These are phyloP conservation scores for Muscidifurax raptorellus DNA, from an alignment of 1,140 invertebrate genomes.

Conservation along the genomic window DNA sequence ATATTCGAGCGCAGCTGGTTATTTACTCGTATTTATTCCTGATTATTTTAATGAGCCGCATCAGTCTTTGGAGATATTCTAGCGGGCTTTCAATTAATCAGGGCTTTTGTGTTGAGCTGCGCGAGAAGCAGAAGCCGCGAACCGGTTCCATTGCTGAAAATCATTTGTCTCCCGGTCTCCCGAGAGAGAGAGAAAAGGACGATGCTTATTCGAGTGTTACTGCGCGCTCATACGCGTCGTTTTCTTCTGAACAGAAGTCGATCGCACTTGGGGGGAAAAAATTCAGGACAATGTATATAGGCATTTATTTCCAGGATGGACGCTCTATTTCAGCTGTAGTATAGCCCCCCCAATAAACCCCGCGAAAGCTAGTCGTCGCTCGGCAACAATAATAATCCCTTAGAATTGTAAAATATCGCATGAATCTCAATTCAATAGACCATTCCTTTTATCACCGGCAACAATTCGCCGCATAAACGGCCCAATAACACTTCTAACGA, in stretches of 20 bases:
- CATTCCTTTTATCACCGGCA: background rate
- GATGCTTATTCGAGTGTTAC: too few relatives aligned
- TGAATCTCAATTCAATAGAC: constrained; percentile 12
- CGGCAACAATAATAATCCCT: background rate
- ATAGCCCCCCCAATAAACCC: too few relatives aligned
- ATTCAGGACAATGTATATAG: too few relatives aligned
- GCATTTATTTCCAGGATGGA: too few relatives aligned
- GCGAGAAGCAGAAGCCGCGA: background rate
- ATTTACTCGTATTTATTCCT: constrained; percentile 1
- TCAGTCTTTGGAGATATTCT: constrained; percentile 20
- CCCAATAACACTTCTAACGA: background rate
- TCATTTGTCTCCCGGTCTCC: constrained; percentile 4
- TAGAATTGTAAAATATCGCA: background rate
- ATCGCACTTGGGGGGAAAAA: too few relatives aligned
- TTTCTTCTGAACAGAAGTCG: background rate
- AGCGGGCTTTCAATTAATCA: constrained; percentile 31
- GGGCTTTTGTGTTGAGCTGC: background rate
- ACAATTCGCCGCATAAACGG: background rate
- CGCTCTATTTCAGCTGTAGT: too few relatives aligned
- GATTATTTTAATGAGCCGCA: constrained; percentile 28
- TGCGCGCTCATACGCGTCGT: too few relatives aligned
- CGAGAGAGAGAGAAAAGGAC: background rate
- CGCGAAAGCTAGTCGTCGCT: too few relatives aligned
- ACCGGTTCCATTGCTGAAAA: constrained; percentile 26
- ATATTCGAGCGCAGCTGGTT: background rate